A percentile compares a stretch with the other conserved stretches of the same genome.
Conservation (phyloP, 2,797 vertebrate genomes). For the Pelodytes ibericus region DNA sequence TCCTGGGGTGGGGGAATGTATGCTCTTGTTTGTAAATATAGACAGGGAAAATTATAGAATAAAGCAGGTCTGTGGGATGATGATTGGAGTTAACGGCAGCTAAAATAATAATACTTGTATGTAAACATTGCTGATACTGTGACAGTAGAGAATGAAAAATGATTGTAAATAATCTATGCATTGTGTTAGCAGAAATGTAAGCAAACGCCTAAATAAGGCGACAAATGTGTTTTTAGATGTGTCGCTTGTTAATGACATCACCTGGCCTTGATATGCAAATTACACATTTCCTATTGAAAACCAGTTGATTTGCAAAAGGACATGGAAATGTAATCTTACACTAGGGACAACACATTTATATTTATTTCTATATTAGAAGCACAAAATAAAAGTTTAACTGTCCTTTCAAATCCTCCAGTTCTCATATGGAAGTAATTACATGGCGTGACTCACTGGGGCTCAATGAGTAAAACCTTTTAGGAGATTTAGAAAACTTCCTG, state of each 20-base stretch:
- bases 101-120: neutral
- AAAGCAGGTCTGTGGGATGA: neutral
- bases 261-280: neutral
- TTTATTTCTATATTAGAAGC: neutral
- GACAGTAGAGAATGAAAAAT: too few species aligned
- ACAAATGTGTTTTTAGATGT: too few species aligned
- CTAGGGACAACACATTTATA: neutral
- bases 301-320: neutral
- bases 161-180: too few species aligned
- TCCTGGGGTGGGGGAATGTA: too few species aligned
- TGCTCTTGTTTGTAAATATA: neutral
- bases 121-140: neutral
- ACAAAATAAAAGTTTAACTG: neutral
- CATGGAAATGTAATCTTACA: neutral
- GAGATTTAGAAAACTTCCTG: neutral
- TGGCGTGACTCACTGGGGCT: neutral
- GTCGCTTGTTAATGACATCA: neutral
- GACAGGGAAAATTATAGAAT: neutral
- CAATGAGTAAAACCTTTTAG: neutral
- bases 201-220: too few species aligned
- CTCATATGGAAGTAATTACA: neutral
- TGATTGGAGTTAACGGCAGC: too few species aligned
- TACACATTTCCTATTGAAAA: too few species aligned
- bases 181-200: too few species aligned
- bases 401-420: neutral